Evolutionary conservation across 2,888 invertebrate genomes (phyloP).

Genomic region (Cataglyphis albicans): DNA sequence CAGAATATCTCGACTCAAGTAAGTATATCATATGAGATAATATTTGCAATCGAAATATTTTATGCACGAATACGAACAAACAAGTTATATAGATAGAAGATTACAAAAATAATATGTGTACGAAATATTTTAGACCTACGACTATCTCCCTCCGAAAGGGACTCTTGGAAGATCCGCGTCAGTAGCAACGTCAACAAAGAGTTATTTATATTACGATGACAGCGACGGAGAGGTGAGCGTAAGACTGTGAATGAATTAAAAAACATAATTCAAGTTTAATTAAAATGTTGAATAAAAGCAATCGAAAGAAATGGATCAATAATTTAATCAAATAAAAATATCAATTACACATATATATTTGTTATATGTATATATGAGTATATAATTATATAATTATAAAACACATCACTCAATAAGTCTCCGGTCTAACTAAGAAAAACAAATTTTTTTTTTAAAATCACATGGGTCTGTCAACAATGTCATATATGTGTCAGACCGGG

Average conservation of each 20-base stretch:
- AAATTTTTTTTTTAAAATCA: too few relatives aligned
- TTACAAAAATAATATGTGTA: constrained; percentile 17
- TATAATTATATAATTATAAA: not conserved
- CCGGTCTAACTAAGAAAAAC: too few relatives aligned
- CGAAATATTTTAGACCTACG: constrained; percentile 87
- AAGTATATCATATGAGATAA: constrained; percentile 68
- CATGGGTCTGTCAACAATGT: too few relatives aligned
- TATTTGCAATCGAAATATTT: constrained; percentile 8
- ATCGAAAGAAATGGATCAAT: not conserved
- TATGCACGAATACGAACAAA: not conserved
- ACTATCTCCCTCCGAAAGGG: constrained; percentile 79
- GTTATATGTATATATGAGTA: not conserved
- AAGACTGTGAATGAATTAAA: not conserved
- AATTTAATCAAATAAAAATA: not conserved
- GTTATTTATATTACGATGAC: constrained; percentile 80
- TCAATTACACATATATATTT: not conserved
- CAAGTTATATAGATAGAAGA: not conserved
- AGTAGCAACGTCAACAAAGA: constrained; percentile 77
- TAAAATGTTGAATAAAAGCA: not conserved
- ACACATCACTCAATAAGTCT: too few relatives aligned
- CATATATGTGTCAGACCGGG: too few relatives aligned
- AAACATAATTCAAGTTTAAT: constrained; percentile 1
- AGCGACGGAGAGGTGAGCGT: constrained; percentile 83
- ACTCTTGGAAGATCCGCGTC: constrained; percentile 72
- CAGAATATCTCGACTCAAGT: constrained; percentile 96